Conservation (phyloP, 2,113 vertebrate genomes). For the Macquaria australasica region DNA sequence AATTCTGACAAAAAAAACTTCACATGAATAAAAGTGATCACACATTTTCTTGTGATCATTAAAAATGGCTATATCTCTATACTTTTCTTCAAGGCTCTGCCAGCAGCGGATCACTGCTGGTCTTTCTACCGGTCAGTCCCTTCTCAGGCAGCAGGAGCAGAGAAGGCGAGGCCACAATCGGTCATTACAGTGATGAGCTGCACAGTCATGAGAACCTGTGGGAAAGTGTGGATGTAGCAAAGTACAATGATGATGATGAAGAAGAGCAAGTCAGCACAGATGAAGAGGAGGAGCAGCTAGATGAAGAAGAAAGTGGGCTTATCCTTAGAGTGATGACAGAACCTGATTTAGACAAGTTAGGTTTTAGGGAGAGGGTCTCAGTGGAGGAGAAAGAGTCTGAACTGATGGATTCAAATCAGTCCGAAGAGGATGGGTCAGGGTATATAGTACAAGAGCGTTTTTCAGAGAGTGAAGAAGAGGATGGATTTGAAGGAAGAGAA, state of each 20-base stretch:
- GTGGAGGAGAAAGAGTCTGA: conserved; percentile 14
- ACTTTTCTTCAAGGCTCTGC: conserved; percentile 60
- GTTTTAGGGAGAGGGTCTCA: conserved; percentile 1
- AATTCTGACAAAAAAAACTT: not conserved
- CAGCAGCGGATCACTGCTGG: conserved; percentile 59
- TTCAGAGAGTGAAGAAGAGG: conserved; percentile 9
- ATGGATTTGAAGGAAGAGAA: not conserved
- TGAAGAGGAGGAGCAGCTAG: not conserved
- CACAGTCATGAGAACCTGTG: conserved; percentile 1
- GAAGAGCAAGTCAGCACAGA: conserved; percentile 16
- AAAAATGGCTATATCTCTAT: not conserved
- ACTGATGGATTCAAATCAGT: not conserved
- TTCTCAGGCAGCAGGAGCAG: too few relatives aligned
- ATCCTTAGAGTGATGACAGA: not conserved
- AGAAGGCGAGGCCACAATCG: conserved; percentile 4
- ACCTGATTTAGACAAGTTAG: conserved; percentile 4
- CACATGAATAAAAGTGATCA: not conserved
- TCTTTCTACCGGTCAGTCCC: too few relatives aligned
- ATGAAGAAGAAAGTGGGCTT: conserved; percentile 11
- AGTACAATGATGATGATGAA: conserved; percentile 2
- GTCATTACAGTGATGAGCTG: conserved; percentile 5
- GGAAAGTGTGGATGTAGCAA: not conserved
- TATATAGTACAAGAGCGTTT: not conserved
- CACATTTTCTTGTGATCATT: not conserved
- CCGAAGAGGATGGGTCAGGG: conserved; percentile 23